These are phyloP conservation scores for Achatina immaculata DNA, from an alignment of 1,140 invertebrate genomes.

Conservation along the genomic window DNA sequence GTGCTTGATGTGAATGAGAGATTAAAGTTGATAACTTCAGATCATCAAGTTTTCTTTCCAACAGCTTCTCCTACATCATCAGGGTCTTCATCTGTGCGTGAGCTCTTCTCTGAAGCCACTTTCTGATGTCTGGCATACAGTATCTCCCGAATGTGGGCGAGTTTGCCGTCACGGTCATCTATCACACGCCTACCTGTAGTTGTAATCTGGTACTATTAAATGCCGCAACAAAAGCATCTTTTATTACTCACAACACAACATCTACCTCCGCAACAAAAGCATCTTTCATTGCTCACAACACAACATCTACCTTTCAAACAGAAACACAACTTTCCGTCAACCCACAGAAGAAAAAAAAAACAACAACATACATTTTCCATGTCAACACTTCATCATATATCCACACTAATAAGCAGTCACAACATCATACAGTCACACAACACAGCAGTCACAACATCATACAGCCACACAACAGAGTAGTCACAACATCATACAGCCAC, in stretches of 20 bases:
- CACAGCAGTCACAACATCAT: too few relatives aligned
- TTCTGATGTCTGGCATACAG: neutral
- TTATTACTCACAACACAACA: neutral
- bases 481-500: too few relatives aligned
- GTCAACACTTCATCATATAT: too few relatives aligned
- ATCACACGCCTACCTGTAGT: neutral
- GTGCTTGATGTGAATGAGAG: too few relatives aligned
- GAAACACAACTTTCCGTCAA: neutral
- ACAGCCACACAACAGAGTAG: too few relatives aligned
- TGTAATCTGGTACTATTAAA: neutral
- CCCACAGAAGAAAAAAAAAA: neutral
- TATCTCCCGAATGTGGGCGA: neutral
- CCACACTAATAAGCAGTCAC: too few relatives aligned
- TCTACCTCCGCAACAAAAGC: neutral
- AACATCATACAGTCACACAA: too few relatives aligned
- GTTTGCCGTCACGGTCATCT: constrained; percentile 14
- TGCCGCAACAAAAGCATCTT: neutral
- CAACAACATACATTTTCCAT: neutral
- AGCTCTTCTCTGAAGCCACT: neutral
- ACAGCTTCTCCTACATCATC: neutral
- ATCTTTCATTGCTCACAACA: neutral
- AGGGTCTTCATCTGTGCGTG: neutral
- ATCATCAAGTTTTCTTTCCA: neutral
- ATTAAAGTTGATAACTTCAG: too few relatives aligned
- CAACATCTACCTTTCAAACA: neutral